A percentile compares a stretch with the other conserved stretches of the same genome.
These are phyloP conservation scores for human (Homo sapiens) DNA, from an alignment of 2,113 vertebrate species.

Conservation along the genomic window GRCh38 chr1:61106501-61107000, in stretches of 20 bases:
- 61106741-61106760: neutral
- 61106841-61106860: neutral
- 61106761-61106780: neutral
- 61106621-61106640: conserved; percentile 10
- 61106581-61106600: neutral
- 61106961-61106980: neutral
- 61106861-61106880: neutral
- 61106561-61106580: conserved; percentile 37
- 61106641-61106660: neutral
- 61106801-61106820: neutral
- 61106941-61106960: no score
- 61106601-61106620: conserved; percentile 9
- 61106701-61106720: neutral
- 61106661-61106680: neutral
- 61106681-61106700: neutral
- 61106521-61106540: neutral
- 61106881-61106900: conserved; percentile 9
- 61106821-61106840: neutral
- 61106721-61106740: neutral
- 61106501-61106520: neutral
- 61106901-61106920: conserved; percentile 15
- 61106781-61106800: neutral
- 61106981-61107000: neutral
- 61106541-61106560: conserved; percentile 20
- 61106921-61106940: neutral